Evolutionary conservation across 2,888 invertebrate genomes (phyloP), one percentile per base, ranked within the genome.

Genomic region (Epirrhoe alternata): DNA sequence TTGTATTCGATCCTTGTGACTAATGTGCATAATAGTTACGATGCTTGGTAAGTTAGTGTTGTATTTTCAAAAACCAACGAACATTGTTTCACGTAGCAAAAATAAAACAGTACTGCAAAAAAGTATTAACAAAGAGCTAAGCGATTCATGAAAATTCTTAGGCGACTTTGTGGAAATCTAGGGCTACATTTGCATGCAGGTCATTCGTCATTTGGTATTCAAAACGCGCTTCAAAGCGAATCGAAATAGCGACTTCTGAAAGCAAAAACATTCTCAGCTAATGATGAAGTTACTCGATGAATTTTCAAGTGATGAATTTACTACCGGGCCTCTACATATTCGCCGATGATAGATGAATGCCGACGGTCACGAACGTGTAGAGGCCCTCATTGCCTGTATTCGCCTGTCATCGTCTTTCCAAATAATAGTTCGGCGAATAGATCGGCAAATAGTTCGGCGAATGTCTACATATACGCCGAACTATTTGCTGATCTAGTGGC

Each of bases 121-220:
- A 17, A 59, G 17, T 38, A 52, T n/a, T 16, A 47, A 17, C 54
- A 65, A 60, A 38, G 47, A 64, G n/a, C 54, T 59, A 49, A 60
- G 50, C 42, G 30, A 47, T 54, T 68, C 57, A 60, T 63, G 62
- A 70, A 64, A 66, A 61, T 58, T 70, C 58, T 66, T 61, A n/a
- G 45, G 35, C 16, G 5, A 66, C 52, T 59, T 45, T 56, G 49
- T 17, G 30, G 35, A 60, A 55, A 67, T 56, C 66, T 74, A 63
- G 61, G 61, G 45, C 64, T 55, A 17, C 54, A 80, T 87, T 85
- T 79, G 76, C 79, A 86, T 86, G 86, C 86, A 70, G 77, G 78
- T 81, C 86, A 79, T 84, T 85, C 81, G 68, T 81, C 77, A 82
- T 78, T 86, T 84, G 78, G 77, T 83, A 87, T 87, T 87, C 86